Base-by-base conservation (phyloP, 2,888 invertebrate species). In the Noctua janthina region DNA sequence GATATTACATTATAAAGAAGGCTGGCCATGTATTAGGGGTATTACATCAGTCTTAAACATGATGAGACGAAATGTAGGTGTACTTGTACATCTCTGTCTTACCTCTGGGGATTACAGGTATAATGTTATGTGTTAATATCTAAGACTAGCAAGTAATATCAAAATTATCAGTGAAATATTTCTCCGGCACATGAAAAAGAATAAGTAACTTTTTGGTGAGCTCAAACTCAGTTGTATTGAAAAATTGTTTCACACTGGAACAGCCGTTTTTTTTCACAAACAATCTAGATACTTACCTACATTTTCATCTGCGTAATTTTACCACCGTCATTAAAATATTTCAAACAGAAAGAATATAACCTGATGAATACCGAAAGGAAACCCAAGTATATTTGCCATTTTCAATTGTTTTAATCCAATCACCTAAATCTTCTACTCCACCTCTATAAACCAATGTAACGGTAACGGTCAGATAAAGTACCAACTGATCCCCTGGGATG, bases 381-480 rank as follows among this genome's bases (percentile, higher is more conserved):
- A 62, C 15, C 29, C 23, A 49, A 43, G 23, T 8, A 7, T 0
- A 35, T 74, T 79, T 49, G 29, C 39, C 23, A 77, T 56, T 83
- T 84, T 81, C 78, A 86, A 82, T 72, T 78, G 84, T 75, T 82
- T 87, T 85, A 90, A 90, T 90, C 86, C 84, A 88, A 86, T 77
- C 49, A n/a, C 67, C 8, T 80, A 85, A 85, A 88, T 85, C 83
- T 80, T 76, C 84, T 75, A 82, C 71, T 76, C 82, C 76, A 81
- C 87, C 80, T 81, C 86, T 78, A 87, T 87, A 89, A 90, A 89
- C 87, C 86, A 88, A 85, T 85, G 80, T 90, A 88, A 87, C 82
- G 79, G 79, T 86, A 88, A 88, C 83, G 83, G 89, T 86, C 84
- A 88, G 88, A 90, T 91, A 91, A 91, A 91, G 88, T 87, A 81